These are phyloP conservation scores for Leguminivora glycinivorella DNA, from an alignment of 1,140 invertebrate species.

Conservation along the genomic window DNA sequence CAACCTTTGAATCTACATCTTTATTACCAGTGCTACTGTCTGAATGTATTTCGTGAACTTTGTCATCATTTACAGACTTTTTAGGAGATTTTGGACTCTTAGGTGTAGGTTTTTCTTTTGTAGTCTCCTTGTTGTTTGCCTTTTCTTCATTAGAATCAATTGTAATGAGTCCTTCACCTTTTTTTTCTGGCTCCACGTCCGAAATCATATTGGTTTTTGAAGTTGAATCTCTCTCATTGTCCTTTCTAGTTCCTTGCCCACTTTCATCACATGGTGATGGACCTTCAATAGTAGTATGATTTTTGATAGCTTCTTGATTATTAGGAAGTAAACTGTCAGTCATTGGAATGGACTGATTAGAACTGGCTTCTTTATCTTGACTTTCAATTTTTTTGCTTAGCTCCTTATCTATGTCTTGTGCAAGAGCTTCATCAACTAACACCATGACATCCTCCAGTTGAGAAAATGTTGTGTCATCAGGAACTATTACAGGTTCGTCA, in stretches of 20 bases:
- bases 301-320: conserved; percentile 63
- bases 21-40: not conserved
- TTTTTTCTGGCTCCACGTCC: not conserved
- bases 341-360: conserved; percentile 6
- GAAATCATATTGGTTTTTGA: not conserved
- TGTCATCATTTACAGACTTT: not conserved
- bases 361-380: conserved; percentile 3
- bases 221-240: not conserved
- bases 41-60: not conserved
- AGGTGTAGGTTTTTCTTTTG: not conserved
- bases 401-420: not conserved
- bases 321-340: conserved; percentile 57
- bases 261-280: not conserved
- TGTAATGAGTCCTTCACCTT: not conserved
- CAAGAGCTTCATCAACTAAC: conserved; percentile 17
- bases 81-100: not conserved
- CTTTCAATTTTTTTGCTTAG: not conserved
- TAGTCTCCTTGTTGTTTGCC: not conserved
- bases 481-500: not conserved
- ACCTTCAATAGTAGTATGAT: conserved; percentile 1
- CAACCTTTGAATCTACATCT: conserved; percentile 29
- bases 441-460: conserved; percentile 22
- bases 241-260: not conserved
- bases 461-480: not conserved
- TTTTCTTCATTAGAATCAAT: not conserved